These are phyloP conservation scores for Gadopsis marmoratus DNA, from an alignment of 2,797 vertebrate species.

Conservation along the genomic window DNA sequence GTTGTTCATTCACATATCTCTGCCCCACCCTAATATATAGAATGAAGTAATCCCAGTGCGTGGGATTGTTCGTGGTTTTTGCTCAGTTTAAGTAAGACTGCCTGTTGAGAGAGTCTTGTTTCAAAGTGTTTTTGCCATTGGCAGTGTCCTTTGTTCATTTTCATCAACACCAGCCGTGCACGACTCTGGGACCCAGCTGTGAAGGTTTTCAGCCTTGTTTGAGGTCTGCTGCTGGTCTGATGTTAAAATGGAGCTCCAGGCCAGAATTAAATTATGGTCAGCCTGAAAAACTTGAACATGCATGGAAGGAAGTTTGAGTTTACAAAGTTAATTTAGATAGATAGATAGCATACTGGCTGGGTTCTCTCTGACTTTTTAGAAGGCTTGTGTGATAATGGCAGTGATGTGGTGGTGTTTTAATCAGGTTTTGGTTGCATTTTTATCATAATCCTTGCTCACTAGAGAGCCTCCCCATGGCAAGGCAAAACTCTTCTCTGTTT, in stretches of 20 bases:
- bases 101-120: constrained; percentile 30
- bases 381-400: not conserved
- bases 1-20: constrained; percentile 21
- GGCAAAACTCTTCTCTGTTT: constrained; percentile 13
- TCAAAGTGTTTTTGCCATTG: constrained; percentile 26
- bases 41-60: not conserved
- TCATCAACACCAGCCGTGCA: constrained; percentile 32
- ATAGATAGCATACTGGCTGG: not conserved
- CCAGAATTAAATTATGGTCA: constrained; percentile 26
- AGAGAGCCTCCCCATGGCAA: not conserved
- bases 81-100: constrained; percentile 23
- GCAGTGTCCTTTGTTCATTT: constrained; percentile 46
- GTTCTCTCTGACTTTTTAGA: not conserved
- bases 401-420: not conserved
- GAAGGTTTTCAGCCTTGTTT: constrained; percentile 45
- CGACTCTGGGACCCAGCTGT: constrained; percentile 42
- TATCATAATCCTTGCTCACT: not conserved
- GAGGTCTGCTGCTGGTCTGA: constrained; percentile 51
- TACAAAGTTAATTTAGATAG: constrained; percentile 21
- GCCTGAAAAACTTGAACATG: constrained; percentile 13
- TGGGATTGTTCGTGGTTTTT: not conserved
- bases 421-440: constrained; percentile 7
- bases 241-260: constrained; percentile 31
- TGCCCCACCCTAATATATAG: not conserved
- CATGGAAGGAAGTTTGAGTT: constrained; percentile 14